Evolutionary conservation across 64 coral and sea anemone genomes (phyloP), one percentile per base, ranked within the genome.

Genomic region (Porites lutea): DNA sequence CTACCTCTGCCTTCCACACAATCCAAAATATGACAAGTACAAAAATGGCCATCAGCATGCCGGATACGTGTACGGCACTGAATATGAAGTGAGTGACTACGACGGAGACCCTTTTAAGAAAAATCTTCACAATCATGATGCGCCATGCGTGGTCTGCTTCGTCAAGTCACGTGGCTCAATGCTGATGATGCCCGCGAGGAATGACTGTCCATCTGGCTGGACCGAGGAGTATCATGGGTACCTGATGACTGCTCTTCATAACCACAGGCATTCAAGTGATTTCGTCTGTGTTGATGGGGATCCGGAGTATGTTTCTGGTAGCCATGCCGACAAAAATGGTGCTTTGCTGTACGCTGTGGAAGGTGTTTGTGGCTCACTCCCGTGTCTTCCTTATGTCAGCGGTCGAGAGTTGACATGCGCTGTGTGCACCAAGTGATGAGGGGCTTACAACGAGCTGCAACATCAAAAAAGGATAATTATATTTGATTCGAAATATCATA

Each of bases 181-280:
- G 59, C 7, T 92, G 69, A 92, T 92, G 72, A 86, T 85, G 23
- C 90, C 90, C 43, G 90, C 70, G 4, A 92, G 77, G 43, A 82
- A 92, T 61, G 90, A 92, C 67, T 92, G 90, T 83, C 70, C 71
- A 16, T 55, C 81, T 57, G 90, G 90, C 85, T 92, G 90, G 90
- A 75, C 23, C 69, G 3, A 60, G 8, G 90, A 86, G 44, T 92
- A 92, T 64, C 48, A 83, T 74, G 90, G 90, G 22, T 92, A 85
- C 60, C 47, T 89, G n/a, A 75, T 83, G 79, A 62, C 79, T 19
- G 79, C 37, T 54, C 0, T 54, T 59, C 2, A 81, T 9, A 48
- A 6, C 58, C 83, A 88, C 55, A 8, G 3, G 9, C 91, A 80
- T 48, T 72, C 91, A 14, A 23, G 58, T 10, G 49, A 86, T 1